phyloP scores from a whole-genome alignment of 2,797 vertebrate species.

The Lemur catta region DNA sequence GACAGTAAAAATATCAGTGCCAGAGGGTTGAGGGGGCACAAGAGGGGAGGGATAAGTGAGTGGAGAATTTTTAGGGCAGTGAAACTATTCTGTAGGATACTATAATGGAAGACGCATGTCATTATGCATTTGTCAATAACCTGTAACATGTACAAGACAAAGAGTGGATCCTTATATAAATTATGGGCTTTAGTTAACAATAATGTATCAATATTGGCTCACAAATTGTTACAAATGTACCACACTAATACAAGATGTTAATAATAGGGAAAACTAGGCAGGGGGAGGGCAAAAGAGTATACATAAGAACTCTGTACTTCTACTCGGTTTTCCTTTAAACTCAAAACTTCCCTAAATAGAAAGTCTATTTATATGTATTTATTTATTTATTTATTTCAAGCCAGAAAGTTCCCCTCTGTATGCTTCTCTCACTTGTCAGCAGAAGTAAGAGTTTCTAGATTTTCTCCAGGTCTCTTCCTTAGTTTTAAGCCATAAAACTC shows the following conservation, averaged over 20 bases:
- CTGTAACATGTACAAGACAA: background rate
- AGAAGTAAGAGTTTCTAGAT: background rate
- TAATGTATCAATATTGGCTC: background rate
- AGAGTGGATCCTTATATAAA: background rate
- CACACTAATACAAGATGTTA: background rate
- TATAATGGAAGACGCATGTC: background rate
- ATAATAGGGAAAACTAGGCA: background rate
- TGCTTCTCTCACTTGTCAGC: background rate
- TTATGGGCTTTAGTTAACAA: background rate
- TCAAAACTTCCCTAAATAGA: background rate
- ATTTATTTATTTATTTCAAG: background rate
- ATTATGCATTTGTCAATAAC: background rate
- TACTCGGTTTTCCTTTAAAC: background rate
- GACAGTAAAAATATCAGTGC: background rate
- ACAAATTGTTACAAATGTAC: background rate
- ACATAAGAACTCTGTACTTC: background rate
- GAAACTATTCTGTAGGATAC: background rate
- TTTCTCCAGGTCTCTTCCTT: background rate
- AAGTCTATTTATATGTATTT: background rate
- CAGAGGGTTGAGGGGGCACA: accelerated
- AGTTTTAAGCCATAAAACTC: background rate
- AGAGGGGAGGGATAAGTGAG: background rate
- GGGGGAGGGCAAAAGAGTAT: background rate
- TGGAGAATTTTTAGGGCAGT: background rate
- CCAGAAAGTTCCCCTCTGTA: background rate